Evolutionary conservation across 2,797 vertebrate species (phyloP).

Genomic region (Emys orbicularis): DNA sequence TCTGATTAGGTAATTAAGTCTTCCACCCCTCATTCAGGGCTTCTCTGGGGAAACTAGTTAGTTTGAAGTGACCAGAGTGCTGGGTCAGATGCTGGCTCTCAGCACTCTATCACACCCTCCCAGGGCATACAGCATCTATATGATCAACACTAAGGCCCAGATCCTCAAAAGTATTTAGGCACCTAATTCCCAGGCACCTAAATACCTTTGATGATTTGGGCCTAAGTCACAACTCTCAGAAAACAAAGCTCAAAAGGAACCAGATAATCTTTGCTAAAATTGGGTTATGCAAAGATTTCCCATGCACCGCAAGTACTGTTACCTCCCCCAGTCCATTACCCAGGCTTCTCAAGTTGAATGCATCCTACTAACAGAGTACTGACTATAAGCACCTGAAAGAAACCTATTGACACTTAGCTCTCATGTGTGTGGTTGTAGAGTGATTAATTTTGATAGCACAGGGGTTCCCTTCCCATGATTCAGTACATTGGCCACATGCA

Average conservation of each 20-base stretch:
- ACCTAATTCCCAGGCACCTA: background rate
- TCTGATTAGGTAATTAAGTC: background rate
- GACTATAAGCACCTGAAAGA: background rate
- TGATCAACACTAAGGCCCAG: background rate
- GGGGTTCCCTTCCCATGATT: background rate
- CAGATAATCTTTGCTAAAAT: background rate
- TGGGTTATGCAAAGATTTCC: background rate
- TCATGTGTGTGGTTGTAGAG: background rate
- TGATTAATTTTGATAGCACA: background rate
- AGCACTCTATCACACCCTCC: background rate
- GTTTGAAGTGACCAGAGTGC: background rate
- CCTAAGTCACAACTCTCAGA: background rate
- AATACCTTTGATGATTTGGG: background rate
- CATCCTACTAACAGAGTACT: background rate
- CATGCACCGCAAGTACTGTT: background rate
- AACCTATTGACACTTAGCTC: background rate
- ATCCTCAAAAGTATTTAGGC: background rate
- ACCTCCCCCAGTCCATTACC: background rate
- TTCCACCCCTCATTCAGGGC: background rate
- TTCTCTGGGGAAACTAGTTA: background rate
- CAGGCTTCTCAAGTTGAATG: background rate
- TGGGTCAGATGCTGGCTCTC: background rate
- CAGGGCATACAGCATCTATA: background rate
- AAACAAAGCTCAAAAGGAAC: background rate
- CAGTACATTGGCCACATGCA: background rate